phyloP scores from a whole-genome alignment of 2,113 vertebrate genomes.

The Ploceus nigricollis region DNA sequence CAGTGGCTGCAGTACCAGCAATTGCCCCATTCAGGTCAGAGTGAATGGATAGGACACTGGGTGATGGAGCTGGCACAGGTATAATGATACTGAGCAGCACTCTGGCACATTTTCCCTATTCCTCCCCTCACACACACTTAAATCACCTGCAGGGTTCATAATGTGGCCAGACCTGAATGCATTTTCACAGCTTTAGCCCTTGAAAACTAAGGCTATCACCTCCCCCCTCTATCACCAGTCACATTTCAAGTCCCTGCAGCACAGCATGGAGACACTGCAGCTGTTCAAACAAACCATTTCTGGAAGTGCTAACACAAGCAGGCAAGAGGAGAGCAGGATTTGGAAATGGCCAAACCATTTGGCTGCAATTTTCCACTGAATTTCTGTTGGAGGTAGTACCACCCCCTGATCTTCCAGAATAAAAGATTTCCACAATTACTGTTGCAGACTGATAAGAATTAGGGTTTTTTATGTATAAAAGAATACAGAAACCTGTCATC shows the following conservation, averaged over 20 bases:
- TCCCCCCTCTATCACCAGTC: neutral
- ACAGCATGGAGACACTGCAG: conserved; percentile 21
- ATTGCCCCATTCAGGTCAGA: neutral
- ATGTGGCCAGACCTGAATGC: neutral
- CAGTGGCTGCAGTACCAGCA: neutral
- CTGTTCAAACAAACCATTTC: conserved; percentile 47
- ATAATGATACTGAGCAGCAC: neutral
- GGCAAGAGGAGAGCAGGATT: neutral
- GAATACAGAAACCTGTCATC: neutral
- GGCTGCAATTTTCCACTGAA: neutral
- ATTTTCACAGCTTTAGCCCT: neutral
- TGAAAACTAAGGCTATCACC: fast-evolving
- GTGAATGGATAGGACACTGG: neutral
- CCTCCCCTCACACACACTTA: neutral
- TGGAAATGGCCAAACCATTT: neutral
- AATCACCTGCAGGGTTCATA: neutral
- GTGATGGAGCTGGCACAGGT: neutral
- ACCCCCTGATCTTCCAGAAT: neutral
- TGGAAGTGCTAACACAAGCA: conserved; percentile 9
- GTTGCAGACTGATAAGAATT: neutral
- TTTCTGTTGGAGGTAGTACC: neutral
- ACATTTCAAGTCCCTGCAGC: neutral
- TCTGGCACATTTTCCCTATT: neutral
- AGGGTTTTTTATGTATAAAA: neutral
- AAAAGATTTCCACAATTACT: neutral